phyloP scores from a whole-genome alignment of 2,797 vertebrate species.

The Glyptemys insculpta region DNA sequence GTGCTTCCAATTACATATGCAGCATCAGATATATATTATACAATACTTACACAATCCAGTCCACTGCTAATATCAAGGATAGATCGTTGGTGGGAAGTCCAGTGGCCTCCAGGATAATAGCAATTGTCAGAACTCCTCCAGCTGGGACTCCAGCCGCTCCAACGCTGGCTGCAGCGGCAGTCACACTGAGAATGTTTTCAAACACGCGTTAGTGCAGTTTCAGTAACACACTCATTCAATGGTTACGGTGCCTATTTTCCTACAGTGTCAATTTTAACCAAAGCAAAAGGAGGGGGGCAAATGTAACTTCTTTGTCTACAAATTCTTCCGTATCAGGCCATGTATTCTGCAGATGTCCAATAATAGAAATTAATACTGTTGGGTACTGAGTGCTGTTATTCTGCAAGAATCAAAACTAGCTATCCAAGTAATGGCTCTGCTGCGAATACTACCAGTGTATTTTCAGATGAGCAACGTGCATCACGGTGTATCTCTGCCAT shows the following conservation, averaged over 20 bases:
- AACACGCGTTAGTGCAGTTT: background rate
- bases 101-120: conserved; percentile 98
- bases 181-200: conserved; percentile 85
- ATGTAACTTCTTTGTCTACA: background rate
- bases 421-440: background rate
- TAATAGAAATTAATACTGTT: background rate
- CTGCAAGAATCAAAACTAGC: background rate
- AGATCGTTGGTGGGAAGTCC: conserved; percentile 96
- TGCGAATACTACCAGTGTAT: background rate
- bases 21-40: rapidly evolving
- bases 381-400: background rate
- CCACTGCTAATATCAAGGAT: conserved; percentile 96
- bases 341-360: background rate
- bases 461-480: background rate
- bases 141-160: conserved; percentile 96
- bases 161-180: conserved; percentile 95
- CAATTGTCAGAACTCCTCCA: conserved; percentile 97
- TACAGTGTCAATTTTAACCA: background rate
- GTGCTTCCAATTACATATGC: rapidly evolving
- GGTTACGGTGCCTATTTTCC: background rate
- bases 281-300: background rate
- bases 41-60: conserved; percentile 98
- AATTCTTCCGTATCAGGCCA: background rate
- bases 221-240: background rate
- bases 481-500: background rate